Conservation (phyloP, 1,140 invertebrate genomes). For the Condylostylus longicornis region DNA sequence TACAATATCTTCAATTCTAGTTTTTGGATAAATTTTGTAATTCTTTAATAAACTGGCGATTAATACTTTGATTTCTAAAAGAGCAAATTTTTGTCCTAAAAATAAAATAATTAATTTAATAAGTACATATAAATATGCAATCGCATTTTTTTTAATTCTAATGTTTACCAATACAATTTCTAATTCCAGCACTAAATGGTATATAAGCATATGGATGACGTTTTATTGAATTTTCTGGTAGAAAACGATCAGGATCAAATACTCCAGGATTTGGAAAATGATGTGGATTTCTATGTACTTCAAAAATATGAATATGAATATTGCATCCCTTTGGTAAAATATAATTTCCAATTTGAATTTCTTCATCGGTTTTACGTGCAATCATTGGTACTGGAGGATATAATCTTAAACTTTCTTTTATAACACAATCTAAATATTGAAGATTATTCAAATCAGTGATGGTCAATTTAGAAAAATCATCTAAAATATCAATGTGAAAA, state of each 20-base stretch:
- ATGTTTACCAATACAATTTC: conserved; percentile 25
- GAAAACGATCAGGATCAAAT: conserved; percentile 66
- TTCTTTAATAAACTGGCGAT: conserved; percentile 29
- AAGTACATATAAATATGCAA: no score
- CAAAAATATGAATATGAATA: conserved; percentile 33
- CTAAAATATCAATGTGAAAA: conserved; percentile 5
- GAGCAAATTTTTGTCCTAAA: conserved; percentile 34
- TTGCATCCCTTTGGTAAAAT: conserved; percentile 34
- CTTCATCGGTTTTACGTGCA: conserved; percentile 46
- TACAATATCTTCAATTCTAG: conserved; percentile 14
- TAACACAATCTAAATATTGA: conserved; percentile 52
- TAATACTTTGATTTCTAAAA: conserved; percentile 33
- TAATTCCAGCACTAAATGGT: conserved; percentile 38
- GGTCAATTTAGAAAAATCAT: conserved; percentile 19
- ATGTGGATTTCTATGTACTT: conserved; percentile 41
- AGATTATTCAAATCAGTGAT: conserved; percentile 42
- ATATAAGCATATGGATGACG: conserved; percentile 38
- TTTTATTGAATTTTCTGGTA: conserved; percentile 39
- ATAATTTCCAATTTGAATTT: conserved; percentile 32
- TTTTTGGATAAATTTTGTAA: conserved; percentile 16
- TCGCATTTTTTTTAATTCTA: no score
- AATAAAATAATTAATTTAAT: no score
- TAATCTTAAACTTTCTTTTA: conserved; percentile 53
- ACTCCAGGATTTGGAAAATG: conserved; percentile 52
- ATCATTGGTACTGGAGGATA: conserved; percentile 43